Evolutionary conservation across 2,888 invertebrate species (phyloP).

Genomic region (Sussaba pulchella): DNA sequence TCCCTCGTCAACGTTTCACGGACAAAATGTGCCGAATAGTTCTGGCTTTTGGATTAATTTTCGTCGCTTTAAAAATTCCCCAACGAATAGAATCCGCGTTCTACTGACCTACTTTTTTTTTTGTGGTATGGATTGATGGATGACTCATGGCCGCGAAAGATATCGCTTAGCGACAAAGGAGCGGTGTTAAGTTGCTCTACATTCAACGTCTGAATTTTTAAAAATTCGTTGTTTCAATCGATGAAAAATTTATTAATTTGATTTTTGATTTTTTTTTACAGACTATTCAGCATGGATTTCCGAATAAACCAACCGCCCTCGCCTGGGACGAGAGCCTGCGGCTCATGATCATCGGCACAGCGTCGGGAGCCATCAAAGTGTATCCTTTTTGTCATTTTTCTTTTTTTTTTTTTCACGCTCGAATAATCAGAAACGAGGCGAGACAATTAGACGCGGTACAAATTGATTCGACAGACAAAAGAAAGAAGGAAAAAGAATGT

Average conservation of each 20-base stretch:
- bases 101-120: slow-evolving; percentile 32
- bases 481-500: too few species aligned
- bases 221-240: not conserved
- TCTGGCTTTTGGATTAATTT: too few species aligned
- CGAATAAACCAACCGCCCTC: slow-evolving; percentile 97
- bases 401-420: slow-evolving; percentile 80
- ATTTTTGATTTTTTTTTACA: slow-evolving; percentile 84
- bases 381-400: slow-evolving; percentile 85
- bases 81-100: too few species aligned
- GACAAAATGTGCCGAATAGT: slow-evolving; percentile 16
- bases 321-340: slow-evolving; percentile 96
- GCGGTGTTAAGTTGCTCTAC: not conserved
- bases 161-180: slow-evolving; percentile 28
- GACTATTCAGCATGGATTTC: slow-evolving; percentile 99
- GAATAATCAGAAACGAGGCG: not conserved
- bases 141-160: slow-evolving; percentile 16
- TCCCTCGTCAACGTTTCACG: too few species aligned
- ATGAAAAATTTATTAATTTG: too few species aligned
- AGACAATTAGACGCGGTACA: not conserved
- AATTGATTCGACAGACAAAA: too few species aligned
- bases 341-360: slow-evolving; percentile 97
- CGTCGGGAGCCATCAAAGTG: slow-evolving; percentile 95
- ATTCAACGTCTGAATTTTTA: not conserved
- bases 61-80: too few species aligned
- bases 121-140: too few species aligned